These are phyloP conservation scores for Mustela lutreola DNA, from an alignment of 2,113 vertebrate species.

Conservation along the genomic window DNA sequence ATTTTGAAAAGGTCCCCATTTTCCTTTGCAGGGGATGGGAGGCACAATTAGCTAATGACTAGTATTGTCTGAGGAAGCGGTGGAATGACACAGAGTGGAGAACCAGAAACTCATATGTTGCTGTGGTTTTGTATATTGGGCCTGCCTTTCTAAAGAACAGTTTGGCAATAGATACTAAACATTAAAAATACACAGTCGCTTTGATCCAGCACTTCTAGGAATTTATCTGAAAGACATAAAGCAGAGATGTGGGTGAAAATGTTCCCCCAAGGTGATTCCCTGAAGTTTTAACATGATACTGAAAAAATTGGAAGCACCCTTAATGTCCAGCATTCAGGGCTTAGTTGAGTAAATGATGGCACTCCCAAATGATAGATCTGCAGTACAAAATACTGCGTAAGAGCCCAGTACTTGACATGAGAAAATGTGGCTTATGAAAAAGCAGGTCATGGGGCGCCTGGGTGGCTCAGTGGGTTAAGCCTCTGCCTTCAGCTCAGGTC, in stretches of 20 bases:
- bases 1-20: slow-evolving; percentile 35
- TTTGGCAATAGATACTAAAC: neutral
- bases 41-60: neutral
- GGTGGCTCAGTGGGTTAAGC: too few species aligned
- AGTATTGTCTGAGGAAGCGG: slow-evolving; percentile 4
- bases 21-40: neutral
- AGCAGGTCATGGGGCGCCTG: neutral
- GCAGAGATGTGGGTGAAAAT: neutral
- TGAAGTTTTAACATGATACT: neutral
- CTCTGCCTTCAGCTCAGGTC: too few species aligned
- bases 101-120: neutral
- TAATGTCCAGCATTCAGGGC: neutral
- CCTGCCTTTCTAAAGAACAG: neutral
- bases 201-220: neutral
- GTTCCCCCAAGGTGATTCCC: neutral
- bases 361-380: neutral
- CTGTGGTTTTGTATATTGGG: neutral
- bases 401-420: neutral
- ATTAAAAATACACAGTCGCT: neutral
- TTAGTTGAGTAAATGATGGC: neutral
- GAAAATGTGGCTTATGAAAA: neutral
- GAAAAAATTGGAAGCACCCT: slow-evolving; percentile 26
- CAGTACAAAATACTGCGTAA: neutral
- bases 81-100: neutral
- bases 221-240: neutral